Base-by-base conservation (phyloP, 2,797 vertebrate genomes). In the Amazona finschi region DNA sequence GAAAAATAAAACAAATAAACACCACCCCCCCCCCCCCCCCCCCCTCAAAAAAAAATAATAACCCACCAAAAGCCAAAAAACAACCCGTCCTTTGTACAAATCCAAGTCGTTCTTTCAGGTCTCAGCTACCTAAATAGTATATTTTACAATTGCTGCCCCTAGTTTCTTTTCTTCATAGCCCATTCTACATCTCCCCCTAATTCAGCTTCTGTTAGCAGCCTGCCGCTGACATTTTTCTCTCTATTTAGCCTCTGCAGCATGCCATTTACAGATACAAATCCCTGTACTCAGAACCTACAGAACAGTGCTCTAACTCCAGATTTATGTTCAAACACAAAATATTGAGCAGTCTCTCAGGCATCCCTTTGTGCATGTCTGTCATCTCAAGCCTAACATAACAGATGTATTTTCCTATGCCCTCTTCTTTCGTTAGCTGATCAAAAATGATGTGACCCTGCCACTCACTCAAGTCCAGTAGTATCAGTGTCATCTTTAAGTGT, bases 241-340 rank as follows among this genome's bases (percentile, higher is more conserved):
- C 47, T 39, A 22, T 18, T 22, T 67, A 50, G 18, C 28, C 62
- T 49, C 85, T 58, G 81, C 72, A 55, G 67, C 20, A 52, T 44
- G 39, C 73, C 53, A 46, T n/a, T 60, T 60, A 72, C 62, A 65
- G 53, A 49, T 33, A 58, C 28, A 72, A 83, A n/a, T n/a, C 44
- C 53, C 47, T 43, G 30, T 8, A 39, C 31, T 15, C 61, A 24
- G 55, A 67, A 89, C 46, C 67, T 77, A 52, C 4, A 38, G 33
- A 58, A n/a, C 22, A 55, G 38, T 41, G 73, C 18, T 84, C 30
- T 36, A 71, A 75, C 7, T 72, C 53, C 50, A 91, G 25, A 72
- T 83, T 75, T 83, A 62, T 14, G 22, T 75, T 27, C 38, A 86
- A 89, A 84, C 65, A 53, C 21, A 70, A 88, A 91, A 84, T 52